Evolutionary conservation across 2,113 vertebrate species (phyloP).

Genomic region (Nipponia nippon): DNA sequence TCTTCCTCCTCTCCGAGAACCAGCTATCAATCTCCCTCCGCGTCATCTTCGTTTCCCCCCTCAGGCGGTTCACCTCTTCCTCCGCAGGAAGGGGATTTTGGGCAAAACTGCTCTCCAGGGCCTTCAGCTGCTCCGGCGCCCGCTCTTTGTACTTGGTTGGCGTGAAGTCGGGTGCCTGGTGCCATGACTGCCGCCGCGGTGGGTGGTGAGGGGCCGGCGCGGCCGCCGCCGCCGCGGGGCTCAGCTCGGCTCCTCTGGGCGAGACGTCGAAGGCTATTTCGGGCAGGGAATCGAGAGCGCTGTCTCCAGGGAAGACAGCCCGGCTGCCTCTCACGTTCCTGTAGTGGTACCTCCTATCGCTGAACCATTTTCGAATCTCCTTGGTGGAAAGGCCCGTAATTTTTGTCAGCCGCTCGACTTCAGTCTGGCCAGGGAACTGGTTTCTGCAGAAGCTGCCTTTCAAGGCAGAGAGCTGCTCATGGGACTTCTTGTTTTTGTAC

Average conservation of each 20-base stretch:
- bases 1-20: constrained; percentile 91
- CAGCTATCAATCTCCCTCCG: constrained; percentile 94
- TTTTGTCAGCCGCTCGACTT: constrained; percentile 89
- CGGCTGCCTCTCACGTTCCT: constrained; percentile 86
- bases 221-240: neutral
- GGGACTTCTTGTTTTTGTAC: constrained; percentile 95
- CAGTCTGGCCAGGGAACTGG: constrained; percentile 92
- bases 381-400: constrained; percentile 88
- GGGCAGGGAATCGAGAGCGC: constrained; percentile 44
- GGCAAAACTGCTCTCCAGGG: constrained; percentile 90
- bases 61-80: constrained; percentile 90
- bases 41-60: constrained; percentile 95
- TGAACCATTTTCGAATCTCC: constrained; percentile 98
- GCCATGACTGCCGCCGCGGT: constrained; percentile 80
- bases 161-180: constrained; percentile 89
- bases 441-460: constrained; percentile 90
- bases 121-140: constrained; percentile 89
- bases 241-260: constrained; percentile 59
- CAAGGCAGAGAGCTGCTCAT: constrained; percentile 87
- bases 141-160: constrained; percentile 93
- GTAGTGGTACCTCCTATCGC: constrained; percentile 93
- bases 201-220: constrained; percentile 69
- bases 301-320: constrained; percentile 55
- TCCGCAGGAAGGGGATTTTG: constrained; percentile 81
- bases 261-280: constrained; percentile 71